Conservation (phyloP, 2,113 vertebrate genomes). For the Vidua chalybeata region DNA sequence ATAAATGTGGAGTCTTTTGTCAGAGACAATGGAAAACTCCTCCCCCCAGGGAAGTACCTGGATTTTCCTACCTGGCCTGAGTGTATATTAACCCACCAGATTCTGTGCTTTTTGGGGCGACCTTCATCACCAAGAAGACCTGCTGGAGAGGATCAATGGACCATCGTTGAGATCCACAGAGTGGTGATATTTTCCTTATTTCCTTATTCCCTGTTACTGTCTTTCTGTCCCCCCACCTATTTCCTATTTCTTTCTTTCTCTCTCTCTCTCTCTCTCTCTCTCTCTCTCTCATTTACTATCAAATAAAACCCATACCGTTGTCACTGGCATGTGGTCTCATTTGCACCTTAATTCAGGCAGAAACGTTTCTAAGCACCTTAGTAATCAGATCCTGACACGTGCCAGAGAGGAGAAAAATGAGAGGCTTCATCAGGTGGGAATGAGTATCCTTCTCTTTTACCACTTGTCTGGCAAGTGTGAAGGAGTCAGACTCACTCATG, state of each 20-base stretch:
- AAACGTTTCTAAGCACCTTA: background rate
- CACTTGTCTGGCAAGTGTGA: background rate
- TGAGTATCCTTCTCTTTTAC: background rate
- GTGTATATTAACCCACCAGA: background rate
- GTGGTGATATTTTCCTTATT: background rate
- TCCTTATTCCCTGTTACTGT: background rate
- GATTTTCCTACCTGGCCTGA: background rate
- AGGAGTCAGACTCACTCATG: background rate
- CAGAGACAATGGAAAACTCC: background rate
- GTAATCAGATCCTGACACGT: accelerated
- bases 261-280: background rate
- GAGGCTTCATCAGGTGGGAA: background rate
- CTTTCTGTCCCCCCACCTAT: no score
- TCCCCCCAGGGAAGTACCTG: background rate
- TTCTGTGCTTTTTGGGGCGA: background rate
- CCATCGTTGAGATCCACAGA: accelerated
- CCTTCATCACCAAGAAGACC: no score
- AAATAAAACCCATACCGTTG: no score
- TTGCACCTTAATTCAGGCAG: background rate
- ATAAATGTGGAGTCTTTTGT: background rate
- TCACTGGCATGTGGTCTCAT: background rate
- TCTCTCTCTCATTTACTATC: no score
- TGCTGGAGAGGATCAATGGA: background rate
- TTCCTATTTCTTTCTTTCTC: background rate
- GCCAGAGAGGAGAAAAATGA: background rate